Evolutionary conservation across 2,113 vertebrate species (phyloP).

Genomic region (Pygoscelis adeliae): DNA sequence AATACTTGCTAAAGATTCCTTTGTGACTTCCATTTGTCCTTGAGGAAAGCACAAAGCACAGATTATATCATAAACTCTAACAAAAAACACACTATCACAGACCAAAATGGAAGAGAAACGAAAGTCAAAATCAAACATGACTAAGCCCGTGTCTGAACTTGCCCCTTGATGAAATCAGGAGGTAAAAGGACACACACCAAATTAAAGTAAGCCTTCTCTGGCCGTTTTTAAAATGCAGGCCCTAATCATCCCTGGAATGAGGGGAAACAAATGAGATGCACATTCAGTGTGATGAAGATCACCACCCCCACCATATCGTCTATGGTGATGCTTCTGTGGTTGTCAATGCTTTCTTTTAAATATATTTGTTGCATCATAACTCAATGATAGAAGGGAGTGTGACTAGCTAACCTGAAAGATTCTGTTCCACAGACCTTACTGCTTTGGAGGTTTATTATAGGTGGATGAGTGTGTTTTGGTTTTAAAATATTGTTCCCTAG

Average conservation of each 20-base stretch:
- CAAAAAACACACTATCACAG: background rate
- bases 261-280: background rate
- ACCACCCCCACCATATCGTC: background rate
- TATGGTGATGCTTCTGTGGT: background rate
- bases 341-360: background rate
- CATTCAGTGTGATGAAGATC: background rate
- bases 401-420: background rate
- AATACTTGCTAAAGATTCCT: background rate
- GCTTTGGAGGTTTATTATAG: background rate
- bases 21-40: background rate
- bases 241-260: background rate
- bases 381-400: background rate
- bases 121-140: background rate
- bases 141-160: background rate
- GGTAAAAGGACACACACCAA: background rate
- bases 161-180: background rate
- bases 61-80: background rate
- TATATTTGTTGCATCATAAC: background rate
- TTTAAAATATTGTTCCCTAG: slow-evolving; percentile 16
- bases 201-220: background rate
- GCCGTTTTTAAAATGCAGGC: background rate
- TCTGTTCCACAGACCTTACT: background rate
- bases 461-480: background rate
- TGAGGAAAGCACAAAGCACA: background rate
- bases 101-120: background rate